These are phyloP conservation scores for Thunnus albacares DNA, from an alignment of 2,797 vertebrate genomes.

Conservation along the genomic window DNA sequence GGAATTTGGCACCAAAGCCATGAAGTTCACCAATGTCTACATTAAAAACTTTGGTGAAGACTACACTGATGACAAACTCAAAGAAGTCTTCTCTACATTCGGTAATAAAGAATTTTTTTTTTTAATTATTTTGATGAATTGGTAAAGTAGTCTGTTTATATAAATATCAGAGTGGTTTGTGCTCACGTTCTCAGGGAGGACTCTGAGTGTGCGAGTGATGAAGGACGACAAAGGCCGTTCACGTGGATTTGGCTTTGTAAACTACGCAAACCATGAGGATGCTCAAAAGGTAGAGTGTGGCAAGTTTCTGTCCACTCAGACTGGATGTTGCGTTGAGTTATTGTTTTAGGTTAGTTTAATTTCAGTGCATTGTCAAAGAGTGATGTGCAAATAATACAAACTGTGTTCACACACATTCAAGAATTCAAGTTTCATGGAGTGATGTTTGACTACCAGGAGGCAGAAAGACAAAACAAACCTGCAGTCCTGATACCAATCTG, in stretches of 20 bases:
- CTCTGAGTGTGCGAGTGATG: slow-evolving; percentile 96
- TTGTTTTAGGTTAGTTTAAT: neutral
- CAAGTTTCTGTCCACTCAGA: neutral
- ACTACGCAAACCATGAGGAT: slow-evolving; percentile 94
- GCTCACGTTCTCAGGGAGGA: slow-evolving; percentile 86
- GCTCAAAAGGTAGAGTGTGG: slow-evolving; percentile 90
- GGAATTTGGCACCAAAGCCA: slow-evolving; percentile 90
- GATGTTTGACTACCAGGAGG: too few species aligned
- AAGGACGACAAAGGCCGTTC: slow-evolving; percentile 89
- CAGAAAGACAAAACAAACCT: neutral
- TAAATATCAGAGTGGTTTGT: slow-evolving; percentile 6
- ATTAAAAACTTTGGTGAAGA: slow-evolving; percentile 97
- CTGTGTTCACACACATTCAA: too few species aligned
- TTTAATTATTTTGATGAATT: neutral
- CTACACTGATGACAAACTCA: slow-evolving; percentile 89
- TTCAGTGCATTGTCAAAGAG: neutral
- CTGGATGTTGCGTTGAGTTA: neutral
- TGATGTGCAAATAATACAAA: too few species aligned
- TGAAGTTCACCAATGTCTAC: slow-evolving; percentile 98
- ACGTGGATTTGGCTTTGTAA: slow-evolving; percentile 96
- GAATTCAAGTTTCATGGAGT: too few species aligned
- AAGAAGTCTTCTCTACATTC: slow-evolving; percentile 91
- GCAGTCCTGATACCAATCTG: neutral
- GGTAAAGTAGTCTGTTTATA: neutral
- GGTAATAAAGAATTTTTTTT: slow-evolving; percentile 79